A percentile compares a stretch with the other conserved stretches of the same genome.
Conservation (phyloP, 2,888 invertebrate genomes). For the Amphipoea oculea region DNA sequence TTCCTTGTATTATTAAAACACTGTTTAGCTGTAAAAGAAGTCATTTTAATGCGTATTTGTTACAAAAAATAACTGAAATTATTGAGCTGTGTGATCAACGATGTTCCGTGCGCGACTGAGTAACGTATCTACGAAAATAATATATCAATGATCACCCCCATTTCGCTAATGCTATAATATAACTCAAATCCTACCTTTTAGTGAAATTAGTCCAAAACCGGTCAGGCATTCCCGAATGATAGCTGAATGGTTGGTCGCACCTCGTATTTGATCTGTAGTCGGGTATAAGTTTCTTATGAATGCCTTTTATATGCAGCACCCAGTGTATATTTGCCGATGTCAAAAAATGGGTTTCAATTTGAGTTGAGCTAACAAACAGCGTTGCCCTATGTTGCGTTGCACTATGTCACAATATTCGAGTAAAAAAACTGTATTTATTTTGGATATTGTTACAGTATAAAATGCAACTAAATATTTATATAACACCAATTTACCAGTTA, state of each 20-base stretch:
- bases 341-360: constrained; percentile 19
- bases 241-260: neutral
- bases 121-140: too few relatives aligned
- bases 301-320: neutral
- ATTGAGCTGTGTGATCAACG: too few relatives aligned
- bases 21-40: too few relatives aligned
- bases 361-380: neutral
- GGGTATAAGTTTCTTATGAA: constrained; percentile 27
- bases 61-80: too few relatives aligned
- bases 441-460: constrained; percentile 7
- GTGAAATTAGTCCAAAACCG: neutral
- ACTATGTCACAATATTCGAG: neutral
- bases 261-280: constrained; percentile 31
- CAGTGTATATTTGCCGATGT: constrained; percentile 7
- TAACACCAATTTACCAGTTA: constrained; percentile 26
- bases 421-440: neutral
- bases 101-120: too few relatives aligned
- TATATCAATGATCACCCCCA: too few relatives aligned
- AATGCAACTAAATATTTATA: constrained; percentile 17
- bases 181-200: neutral
- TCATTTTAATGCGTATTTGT: too few relatives aligned
- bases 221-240: neutral
- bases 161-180: neutral
- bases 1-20: too few relatives aligned
- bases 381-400: neutral